phyloP scores from a whole-genome alignment of 2,888 invertebrate species.

The Phrixothrix hirtus region DNA sequence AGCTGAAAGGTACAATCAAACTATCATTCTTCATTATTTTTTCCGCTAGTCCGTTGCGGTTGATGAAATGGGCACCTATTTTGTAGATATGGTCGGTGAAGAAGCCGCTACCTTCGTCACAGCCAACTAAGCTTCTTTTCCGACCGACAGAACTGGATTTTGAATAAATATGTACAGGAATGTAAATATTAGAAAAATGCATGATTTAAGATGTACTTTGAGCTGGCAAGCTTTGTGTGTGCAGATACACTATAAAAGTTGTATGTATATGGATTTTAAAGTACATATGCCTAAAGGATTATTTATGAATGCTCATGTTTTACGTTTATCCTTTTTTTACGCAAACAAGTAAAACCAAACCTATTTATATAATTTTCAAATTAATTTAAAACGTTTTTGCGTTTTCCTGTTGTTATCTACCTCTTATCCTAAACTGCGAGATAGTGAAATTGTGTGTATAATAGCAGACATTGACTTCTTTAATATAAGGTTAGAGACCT shows the following conservation, averaged over 20 bases:
- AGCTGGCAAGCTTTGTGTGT: constrained; percentile 12
- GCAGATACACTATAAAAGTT: background rate
- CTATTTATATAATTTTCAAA: too few species aligned
- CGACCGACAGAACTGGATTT: constrained; percentile 32
- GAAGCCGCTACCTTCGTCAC: constrained; percentile 27
- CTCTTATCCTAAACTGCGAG: too few species aligned
- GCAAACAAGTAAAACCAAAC: too few species aligned
- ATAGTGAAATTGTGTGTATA: too few species aligned
- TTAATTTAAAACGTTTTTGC: too few species aligned
- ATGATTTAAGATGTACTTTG: constrained; percentile 11
- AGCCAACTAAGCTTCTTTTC: constrained; percentile 25
- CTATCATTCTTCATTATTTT: constrained; percentile 5
- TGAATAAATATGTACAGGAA: constrained; percentile 35
- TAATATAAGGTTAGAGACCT: too few species aligned
- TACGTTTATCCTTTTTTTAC: too few species aligned
- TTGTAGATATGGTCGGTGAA: constrained; percentile 18
- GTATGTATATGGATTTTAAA: background rate
- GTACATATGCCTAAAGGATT: too few species aligned
- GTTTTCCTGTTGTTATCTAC: too few species aligned
- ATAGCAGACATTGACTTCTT: too few species aligned
- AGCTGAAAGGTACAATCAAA: background rate
- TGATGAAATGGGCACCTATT: constrained; percentile 10
- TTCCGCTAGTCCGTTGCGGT: constrained; percentile 25
- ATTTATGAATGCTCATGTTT: too few species aligned
- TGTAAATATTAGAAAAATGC: constrained; percentile 34